phyloP scores from a whole-genome alignment of 2,797 vertebrate genomes.

The Propithecus deckenii region DNA sequence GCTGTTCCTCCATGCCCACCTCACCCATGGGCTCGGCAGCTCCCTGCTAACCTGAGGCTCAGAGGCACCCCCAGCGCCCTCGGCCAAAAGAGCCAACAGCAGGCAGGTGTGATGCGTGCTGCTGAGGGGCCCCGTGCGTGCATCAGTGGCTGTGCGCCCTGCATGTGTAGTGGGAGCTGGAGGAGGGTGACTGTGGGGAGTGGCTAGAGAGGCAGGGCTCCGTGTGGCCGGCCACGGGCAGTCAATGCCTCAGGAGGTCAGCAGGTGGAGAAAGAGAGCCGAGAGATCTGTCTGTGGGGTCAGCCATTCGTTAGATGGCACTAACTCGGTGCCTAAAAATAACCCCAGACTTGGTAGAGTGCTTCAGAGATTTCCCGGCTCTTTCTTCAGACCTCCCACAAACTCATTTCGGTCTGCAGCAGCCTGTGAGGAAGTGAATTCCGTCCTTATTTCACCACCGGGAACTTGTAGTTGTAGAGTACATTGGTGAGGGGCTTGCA shows the following conservation, averaged over 20 bases:
- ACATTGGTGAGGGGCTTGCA: not conserved
- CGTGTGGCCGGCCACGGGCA: not conserved
- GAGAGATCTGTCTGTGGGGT: not conserved
- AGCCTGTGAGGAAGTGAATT: not conserved
- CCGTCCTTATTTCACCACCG: not conserved
- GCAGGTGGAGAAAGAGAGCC: constrained; percentile 61
- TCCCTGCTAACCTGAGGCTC: not conserved
- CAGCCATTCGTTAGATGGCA: not conserved
- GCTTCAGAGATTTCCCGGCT: not conserved
- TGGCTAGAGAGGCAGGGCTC: not conserved
- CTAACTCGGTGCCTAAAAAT: constrained; percentile 27
- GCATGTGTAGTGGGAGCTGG: not conserved
- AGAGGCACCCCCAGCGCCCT: not conserved
- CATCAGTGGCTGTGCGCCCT: not conserved
- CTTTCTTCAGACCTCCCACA: not conserved
- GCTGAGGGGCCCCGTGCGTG: no score
- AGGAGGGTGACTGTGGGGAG: not conserved
- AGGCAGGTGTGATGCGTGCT: not conserved
- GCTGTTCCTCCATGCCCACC: not conserved
- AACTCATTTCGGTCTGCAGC: not conserved
- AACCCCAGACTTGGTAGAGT: not conserved
- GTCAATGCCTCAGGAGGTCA: not conserved
- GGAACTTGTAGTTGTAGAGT: not conserved
- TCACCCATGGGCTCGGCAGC: not conserved
- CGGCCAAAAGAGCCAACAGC: not conserved